Conservation (phyloP, 2,888 invertebrate species). For the Dastarcus helophoroides region DNA sequence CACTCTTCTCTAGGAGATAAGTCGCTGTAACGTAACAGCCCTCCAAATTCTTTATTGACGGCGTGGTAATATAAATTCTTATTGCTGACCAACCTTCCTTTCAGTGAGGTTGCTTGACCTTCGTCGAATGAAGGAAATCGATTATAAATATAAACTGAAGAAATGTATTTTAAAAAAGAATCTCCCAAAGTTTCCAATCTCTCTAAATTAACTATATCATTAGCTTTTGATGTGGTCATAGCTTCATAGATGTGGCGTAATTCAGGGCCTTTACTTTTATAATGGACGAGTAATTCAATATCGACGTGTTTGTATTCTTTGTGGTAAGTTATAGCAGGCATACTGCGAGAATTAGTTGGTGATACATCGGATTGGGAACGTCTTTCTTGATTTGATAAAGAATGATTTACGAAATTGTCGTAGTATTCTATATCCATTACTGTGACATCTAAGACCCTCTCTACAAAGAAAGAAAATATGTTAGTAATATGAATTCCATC, state of each 20-base stretch:
- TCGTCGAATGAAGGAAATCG: constrained; percentile 59
- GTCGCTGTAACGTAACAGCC: constrained; percentile 50
- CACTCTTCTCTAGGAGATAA: constrained; percentile 62
- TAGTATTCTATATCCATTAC: constrained; percentile 61
- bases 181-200: constrained; percentile 82
- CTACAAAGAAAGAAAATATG: too few relatives aligned
- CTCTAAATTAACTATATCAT: constrained; percentile 71
- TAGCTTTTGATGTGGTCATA: constrained; percentile 57
- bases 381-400: too few relatives aligned
- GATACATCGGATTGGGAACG: too few relatives aligned
- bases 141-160: constrained; percentile 60
- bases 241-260: constrained; percentile 44
- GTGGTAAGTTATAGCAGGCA: constrained; percentile 26
- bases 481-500: too few relatives aligned
- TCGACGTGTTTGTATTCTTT: constrained; percentile 13
- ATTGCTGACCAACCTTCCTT: constrained; percentile 66
- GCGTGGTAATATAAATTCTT: constrained; percentile 75
- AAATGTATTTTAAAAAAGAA: constrained; percentile 72
- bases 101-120: constrained; percentile 65
- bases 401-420: constrained; percentile 27
- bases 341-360: too few relatives aligned
- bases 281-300: neutral
- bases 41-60: constrained; percentile 41
- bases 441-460: constrained; percentile 46
- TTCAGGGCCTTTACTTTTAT: constrained; percentile 37